Base-by-base conservation (phyloP, 1,140 invertebrate species). In the Thaumetopoea pityocampa region DNA sequence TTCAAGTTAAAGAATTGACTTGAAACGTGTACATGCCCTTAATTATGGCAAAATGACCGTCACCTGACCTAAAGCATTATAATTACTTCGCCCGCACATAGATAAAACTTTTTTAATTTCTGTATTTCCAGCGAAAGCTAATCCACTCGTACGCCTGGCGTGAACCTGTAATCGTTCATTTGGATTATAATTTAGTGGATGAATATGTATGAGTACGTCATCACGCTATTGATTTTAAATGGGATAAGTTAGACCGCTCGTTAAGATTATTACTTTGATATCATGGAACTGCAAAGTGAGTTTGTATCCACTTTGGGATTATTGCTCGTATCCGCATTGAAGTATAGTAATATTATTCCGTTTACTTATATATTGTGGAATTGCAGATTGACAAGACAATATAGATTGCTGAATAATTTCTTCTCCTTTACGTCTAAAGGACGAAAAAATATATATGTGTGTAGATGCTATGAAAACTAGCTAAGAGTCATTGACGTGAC, bases 91-190 rank as follows among this genome's bases (percentile, higher is more conserved):
- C 49, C 49, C 42, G 23, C 55, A 50, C 46, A 53, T 56, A 68
- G 65, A 74, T 68, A 74, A 64, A 63, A 56, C 51, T 56, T 57
- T 76, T 62, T 68, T 69, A 63, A 60, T 65, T 70, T 69, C 61
- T 53, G 59, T 41, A 50, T 56, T 63, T 35, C 27, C 33, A 38
- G 47, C 30, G 37, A 51, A 58, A 36, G 55, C 58, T 53, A 61
- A 63, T 56, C 60, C 53, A 34, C 64, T 57, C 72, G 72, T 62
- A 80, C 74, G 62, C 71, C 22, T 33, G 22, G 37, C 32, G 24
- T 26, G 37, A 52, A 54, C 46, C 52, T 47, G 58, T 78, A 78
- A 81, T 78, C 71, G 65, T 46, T 76, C 73, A 70, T 73, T 76
- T 63, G 58, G 66, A 67, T 78, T 68, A 76, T 52, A 57, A 65